Base-by-base conservation (phyloP, 1,140 invertebrate genomes). In the Apolygus lucorum region DNA sequence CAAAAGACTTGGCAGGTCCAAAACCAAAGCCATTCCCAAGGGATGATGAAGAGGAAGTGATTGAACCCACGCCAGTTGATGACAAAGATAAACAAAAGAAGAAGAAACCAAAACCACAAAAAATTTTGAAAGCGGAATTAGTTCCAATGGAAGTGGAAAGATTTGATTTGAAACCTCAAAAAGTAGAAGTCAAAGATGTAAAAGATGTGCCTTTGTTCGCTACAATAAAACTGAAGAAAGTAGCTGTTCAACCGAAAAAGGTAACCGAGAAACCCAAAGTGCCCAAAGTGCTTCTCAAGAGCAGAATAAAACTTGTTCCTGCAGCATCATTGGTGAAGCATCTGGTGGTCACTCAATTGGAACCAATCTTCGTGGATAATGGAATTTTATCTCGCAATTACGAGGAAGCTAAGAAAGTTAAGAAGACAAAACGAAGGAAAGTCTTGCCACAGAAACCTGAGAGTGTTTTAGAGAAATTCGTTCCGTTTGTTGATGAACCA, bases 141-240 rank as follows among this genome's bases (percentile, higher is more conserved):
- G 74, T 0, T 17, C 54, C 54, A 59, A 4, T 75, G 28, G 17
- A 72, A 74, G 68, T 70, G 63, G 81, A n/a, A n/a, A n/a, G n/a
- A n/a, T n/a, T n/a, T n/a, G n/a, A n/a, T n/a, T 79, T 72, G 78
- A 77, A 76, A 76, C 79, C 71, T 42, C 75, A 34, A 63, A 75
- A 52, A 72, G 4, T 71, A 67, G 52, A 73, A 73, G 65, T 72
- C 73, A 34, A 71, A 73, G 21, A 79, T 29, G 74, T 78, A 63
- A 75, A 80, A 70, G 80, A 81, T 68, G 76, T 82, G n/a, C 81
- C 83, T 21, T 81, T 84, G 70, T 88, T 87, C 73, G 83, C 81
- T 24, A 77, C 81, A 70, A 79, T 87, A 13, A 87, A 87, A 80
- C 78, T 89, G 49, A 88, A 86, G 74, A 89, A 88, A 78, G 77